Evolutionary conservation across 2,797 vertebrate species (phyloP), one percentile per base, ranked within the genome.

Genomic region (Bryconaethiops microstoma): DNA sequence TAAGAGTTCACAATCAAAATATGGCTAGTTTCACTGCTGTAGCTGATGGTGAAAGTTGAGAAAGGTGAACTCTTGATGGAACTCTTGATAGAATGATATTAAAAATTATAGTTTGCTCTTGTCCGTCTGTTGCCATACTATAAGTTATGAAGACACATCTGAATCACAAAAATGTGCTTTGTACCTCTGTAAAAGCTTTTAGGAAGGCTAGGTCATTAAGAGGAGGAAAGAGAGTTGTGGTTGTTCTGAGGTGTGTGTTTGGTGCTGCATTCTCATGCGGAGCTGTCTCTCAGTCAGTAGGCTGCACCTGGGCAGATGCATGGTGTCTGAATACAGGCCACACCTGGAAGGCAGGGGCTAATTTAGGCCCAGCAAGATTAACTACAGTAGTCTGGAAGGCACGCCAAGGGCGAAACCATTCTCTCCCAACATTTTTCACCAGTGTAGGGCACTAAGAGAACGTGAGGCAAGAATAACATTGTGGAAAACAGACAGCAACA

Each of bases 261-360:
- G 9, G 23, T 2, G 54, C 9, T 55, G 48, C 23, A 42, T 50
- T 68, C 23, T 80, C 42, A 17, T 62, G 17, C 25, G 21, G 29
- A 13, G 5, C 35, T 68, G 59, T 23, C 39, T 68, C 14, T 21
- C 14, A 50, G 17, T 5, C 40, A 1, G 48, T 39, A 19, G 25
- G 17, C n/a, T 21, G 62, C 62, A 74, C 81, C 62, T 76, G 54
- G n/a, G 19, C 75, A 82, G 68, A 52, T 82, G 69, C 19, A 57
- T 5, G 0, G 21, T 77, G 39, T 59, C 50, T 77, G 48, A 55
- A 40, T 29, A 29, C 17, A 25, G 6, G 50, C 39, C 68, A 67
- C 75, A 82, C 50, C 75, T 82, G 69, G 59, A 12, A 63, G 40
- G 14, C 79, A 73, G 19, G 9, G 69, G 50, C 62, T 60, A 59